Evolutionary conservation across 2,797 vertebrate species (phyloP).

Genomic region (Cuculus canorus): DNA sequence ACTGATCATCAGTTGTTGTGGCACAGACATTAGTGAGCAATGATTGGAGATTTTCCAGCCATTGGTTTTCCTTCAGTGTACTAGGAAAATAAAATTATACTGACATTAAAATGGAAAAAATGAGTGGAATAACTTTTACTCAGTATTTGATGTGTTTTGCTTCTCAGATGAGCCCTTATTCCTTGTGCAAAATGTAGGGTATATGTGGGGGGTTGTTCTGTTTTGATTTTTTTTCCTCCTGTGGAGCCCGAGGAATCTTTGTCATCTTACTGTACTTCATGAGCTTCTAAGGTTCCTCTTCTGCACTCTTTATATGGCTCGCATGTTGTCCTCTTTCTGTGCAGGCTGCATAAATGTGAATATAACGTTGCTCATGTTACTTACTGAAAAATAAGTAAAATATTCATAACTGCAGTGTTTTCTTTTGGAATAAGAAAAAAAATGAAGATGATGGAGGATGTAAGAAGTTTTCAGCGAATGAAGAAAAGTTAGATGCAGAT

Average conservation of each 20-base stretch:
- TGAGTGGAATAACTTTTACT: background rate
- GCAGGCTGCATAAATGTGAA: slow-evolving; percentile 18
- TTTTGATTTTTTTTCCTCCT: background rate
- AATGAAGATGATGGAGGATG: slow-evolving; percentile 84
- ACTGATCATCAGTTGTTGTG: background rate
- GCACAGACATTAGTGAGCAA: background rate
- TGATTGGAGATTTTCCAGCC: background rate
- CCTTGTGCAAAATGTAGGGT: background rate
- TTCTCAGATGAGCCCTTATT: background rate
- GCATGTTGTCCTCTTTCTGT: slow-evolving; percentile 1
- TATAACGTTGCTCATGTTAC: background rate
- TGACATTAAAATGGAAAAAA: background rate
- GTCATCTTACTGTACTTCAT: background rate
- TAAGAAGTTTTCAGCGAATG: slow-evolving; percentile 86
- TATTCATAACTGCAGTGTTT: slow-evolving; percentile 52
- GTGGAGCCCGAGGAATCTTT: background rate
- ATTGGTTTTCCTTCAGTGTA: background rate
- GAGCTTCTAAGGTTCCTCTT: background rate
- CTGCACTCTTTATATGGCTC: background rate
- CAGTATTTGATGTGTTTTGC: background rate
- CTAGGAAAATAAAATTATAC: background rate
- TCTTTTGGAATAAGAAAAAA: slow-evolving; percentile 86
- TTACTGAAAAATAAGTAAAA: slow-evolving; percentile 47
- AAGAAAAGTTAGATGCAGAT: slow-evolving; percentile 81
- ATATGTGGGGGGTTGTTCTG: background rate